phyloP scores from a whole-genome alignment of 1,140 invertebrate species.

The Drosophila carrolli region DNA sequence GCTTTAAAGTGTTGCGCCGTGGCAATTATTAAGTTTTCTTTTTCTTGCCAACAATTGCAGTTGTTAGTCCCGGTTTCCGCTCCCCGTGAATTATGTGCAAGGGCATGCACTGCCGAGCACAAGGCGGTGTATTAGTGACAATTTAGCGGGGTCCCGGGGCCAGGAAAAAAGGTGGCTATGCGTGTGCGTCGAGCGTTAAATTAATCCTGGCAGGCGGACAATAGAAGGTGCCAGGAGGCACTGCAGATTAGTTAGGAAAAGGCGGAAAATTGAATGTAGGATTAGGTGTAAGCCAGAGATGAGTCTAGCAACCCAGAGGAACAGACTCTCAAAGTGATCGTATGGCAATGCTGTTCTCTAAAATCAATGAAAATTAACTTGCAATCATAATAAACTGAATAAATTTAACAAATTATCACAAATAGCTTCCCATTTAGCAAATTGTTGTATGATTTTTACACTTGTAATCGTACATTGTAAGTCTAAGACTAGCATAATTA shows the following conservation, averaged over 20 bases:
- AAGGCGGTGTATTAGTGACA: slow-evolving; percentile 77
- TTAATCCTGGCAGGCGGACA: slow-evolving; percentile 50
- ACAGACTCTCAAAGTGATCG: neutral
- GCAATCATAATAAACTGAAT: too few species aligned
- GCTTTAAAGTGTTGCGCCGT: slow-evolving; percentile 51
- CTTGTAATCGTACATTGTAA: too few species aligned
- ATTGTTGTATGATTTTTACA: too few species aligned
- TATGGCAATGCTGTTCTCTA: neutral
- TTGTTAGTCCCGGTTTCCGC: slow-evolving; percentile 51
- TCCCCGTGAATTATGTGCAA: slow-evolving; percentile 54
- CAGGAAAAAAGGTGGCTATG: slow-evolving; percentile 35
- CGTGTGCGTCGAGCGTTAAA: slow-evolving; percentile 76
- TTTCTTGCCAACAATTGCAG: slow-evolving; percentile 55
- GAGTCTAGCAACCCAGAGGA: neutral
- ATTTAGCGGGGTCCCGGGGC: slow-evolving; percentile 51
- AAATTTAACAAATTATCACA: too few species aligned
- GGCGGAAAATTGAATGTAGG: slow-evolving; percentile 14
- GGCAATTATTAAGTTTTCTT: slow-evolving; percentile 58
- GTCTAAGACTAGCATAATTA: too few species aligned
- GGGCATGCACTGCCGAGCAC: slow-evolving; percentile 65
- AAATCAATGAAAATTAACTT: neutral
- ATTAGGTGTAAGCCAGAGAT: neutral
- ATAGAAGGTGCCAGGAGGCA: slow-evolving; percentile 8
- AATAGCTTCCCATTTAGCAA: too few species aligned
- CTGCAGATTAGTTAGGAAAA: slow-evolving; percentile 9